Percentiles rank a stretch among this genome's conserved stretches.
phyloP scores from a whole-genome alignment of 2,888 invertebrate species.

The Hydrotaea cyrtoneurina region DNA sequence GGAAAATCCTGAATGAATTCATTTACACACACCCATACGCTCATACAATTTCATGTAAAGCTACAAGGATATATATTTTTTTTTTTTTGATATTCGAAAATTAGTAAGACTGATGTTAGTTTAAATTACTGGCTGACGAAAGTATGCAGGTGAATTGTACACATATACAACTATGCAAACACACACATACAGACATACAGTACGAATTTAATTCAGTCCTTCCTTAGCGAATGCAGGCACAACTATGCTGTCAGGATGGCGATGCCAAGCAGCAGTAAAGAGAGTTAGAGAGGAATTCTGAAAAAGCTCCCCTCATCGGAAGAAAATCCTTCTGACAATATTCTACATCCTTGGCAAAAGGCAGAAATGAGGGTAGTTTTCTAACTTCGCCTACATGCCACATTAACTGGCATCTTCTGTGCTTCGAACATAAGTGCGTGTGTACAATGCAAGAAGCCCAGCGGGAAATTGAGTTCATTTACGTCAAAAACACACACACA shows the following conservation, averaged over 20 bases:
- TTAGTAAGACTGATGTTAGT: conserved; percentile 64
- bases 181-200: too few relatives aligned
- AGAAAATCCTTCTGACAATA: neutral
- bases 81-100: conserved; percentile 47
- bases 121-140: conserved; percentile 51
- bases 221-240: neutral
- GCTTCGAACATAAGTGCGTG: conserved; percentile 14
- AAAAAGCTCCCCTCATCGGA: neutral
- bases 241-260: neutral
- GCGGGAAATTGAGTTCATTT: conserved; percentile 66
- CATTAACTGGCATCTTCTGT: conserved; percentile 52
- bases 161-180: neutral
- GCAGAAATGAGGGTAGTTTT: conserved; percentile 1
- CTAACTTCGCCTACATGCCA: neutral
- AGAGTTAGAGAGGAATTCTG: neutral
- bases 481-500: conserved; percentile 32
- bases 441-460: conserved; percentile 53
- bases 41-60: neutral
- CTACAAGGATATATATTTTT: conserved; percentile 9
- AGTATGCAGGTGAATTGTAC: conserved; percentile 48
- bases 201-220: too few relatives aligned
- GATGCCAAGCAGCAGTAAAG: neutral
- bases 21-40: conserved; percentile 10
- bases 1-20: conserved; percentile 29
- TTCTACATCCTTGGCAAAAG: neutral